Base-by-base conservation (phyloP, 2,888 invertebrate species). In the Rhopalosiphum nymphaeae region DNA sequence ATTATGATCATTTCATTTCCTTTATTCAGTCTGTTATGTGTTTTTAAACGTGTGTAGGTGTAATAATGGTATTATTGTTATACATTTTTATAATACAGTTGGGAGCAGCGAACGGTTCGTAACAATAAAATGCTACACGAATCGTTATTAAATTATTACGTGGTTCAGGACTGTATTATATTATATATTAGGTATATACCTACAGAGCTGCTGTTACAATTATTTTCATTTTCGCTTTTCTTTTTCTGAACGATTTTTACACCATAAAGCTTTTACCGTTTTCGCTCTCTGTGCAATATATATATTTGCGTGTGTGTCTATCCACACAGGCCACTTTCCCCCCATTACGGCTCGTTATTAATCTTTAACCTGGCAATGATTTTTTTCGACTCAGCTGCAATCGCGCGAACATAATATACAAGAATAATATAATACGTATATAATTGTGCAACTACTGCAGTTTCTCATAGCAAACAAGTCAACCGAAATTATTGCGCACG, bases 351-450 rank as follows among this genome's bases (percentile, higher is more conserved):
- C 42, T 44, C 85, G 44, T 44, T 44, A 44, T 85, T 85, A 85
- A 85, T 85, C 85, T 85, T 44, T 85, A 44, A 85, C 85, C 85
- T 26, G 85, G 44, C 26, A 85, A 85, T 85, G 85, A 25, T 21
- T 78, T 78, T 84, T 85, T 85, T 85, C 42, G 42, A 84, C 84
- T 84, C 11, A 25, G 84, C 25, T 67, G 36, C 9, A 84, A 84
- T 67, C 84, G 25, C 84, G 10, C 10, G 25, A 21, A 3, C 26
- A 36, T 21, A 7, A 85, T 85, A 26, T 26, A 44, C 78, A 78
- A 36, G 7, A 78, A 78, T 85, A 85, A 85, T 26, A 42, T 44
- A 84, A 44, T 84, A 84, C 44, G 78, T 36, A 7, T 36, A 78
- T 78, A 85, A 85, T 85, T 85, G 85, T 85, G 44, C 44, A 85